Conservation (phyloP, 2,888 invertebrate species). For the Drosophila testacea region DNA sequence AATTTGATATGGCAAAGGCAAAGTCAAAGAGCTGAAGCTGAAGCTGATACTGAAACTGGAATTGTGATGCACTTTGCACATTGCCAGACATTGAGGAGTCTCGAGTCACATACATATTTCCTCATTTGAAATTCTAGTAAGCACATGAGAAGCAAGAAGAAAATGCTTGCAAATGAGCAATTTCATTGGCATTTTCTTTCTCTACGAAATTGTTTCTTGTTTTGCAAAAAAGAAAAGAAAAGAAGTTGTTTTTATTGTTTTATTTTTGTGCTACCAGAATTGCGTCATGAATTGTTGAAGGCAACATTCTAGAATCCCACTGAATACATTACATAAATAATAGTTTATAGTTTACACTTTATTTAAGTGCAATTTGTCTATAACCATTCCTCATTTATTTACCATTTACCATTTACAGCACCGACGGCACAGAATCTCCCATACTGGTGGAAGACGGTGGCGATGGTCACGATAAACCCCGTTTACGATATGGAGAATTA, state of each 20-base stretch:
- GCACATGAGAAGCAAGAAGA: slow-evolving; percentile 2
- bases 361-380: slow-evolving; percentile 1
- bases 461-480: slow-evolving; percentile 92
- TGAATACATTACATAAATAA: not conserved
- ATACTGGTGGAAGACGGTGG: slow-evolving; percentile 91
- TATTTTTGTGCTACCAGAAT: slow-evolving; percentile 38
- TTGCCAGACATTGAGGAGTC: slow-evolving; percentile 55
- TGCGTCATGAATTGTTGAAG: slow-evolving; percentile 36
- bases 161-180: slow-evolving; percentile 62
- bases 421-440: slow-evolving; percentile 90
- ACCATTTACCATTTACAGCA: slow-evolving; percentile 85
- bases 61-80: slow-evolving; percentile 50
- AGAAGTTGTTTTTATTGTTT: slow-evolving; percentile 42
- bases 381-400: not conserved
- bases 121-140: slow-evolving; percentile 67
- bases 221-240: slow-evolving; percentile 3
- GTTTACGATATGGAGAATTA: slow-evolving; percentile 96
- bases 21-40: slow-evolving; percentile 8
- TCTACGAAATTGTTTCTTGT: slow-evolving; percentile 26
- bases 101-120: slow-evolving; percentile 37
- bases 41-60: slow-evolving; percentile 32
- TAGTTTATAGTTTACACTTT: slow-evolving; percentile 1
- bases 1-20: slow-evolving; percentile 48
- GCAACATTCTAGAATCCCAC: not conserved
- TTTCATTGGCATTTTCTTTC: slow-evolving; percentile 62